phyloP scores from a whole-genome alignment of 1,140 invertebrate species.

The Elymnias hypermnestra region DNA sequence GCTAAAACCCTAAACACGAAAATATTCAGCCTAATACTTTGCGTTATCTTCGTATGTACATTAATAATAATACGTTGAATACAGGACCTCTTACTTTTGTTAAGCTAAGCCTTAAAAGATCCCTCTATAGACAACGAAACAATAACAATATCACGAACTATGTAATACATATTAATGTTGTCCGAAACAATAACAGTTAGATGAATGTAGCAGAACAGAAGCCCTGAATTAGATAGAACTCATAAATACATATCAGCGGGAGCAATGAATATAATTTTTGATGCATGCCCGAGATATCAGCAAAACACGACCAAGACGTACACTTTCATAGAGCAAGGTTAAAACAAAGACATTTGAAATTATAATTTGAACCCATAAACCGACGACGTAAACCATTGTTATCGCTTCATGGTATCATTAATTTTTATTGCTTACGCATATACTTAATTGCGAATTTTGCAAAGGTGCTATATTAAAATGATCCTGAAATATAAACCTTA shows the following conservation, averaged over 20 bases:
- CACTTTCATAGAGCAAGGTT: conserved; percentile 27
- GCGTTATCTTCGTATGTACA: too few relatives aligned
- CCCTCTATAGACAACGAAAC: too few relatives aligned
- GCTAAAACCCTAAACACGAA: too few relatives aligned
- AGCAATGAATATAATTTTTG: conserved; percentile 12
- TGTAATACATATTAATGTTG: too few relatives aligned
- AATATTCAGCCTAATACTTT: too few relatives aligned
- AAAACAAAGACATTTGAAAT: conserved; percentile 37
- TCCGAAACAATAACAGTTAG: too few relatives aligned
- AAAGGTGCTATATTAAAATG: neutral
- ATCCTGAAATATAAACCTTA: too few relatives aligned
- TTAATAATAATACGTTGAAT: too few relatives aligned
- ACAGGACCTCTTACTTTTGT: too few relatives aligned
- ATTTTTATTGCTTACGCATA: conserved; percentile 11
- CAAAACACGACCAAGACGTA: conserved; percentile 24
- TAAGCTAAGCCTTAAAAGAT: too few relatives aligned
- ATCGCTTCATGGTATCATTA: conserved; percentile 16
- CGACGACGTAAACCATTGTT: conserved; percentile 16
- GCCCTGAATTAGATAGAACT: conserved; percentile 7
- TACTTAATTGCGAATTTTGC: conserved; percentile 1
- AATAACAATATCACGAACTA: too few relatives aligned
- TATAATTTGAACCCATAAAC: conserved; percentile 33
- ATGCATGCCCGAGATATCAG: conserved; percentile 33
- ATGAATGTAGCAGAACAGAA: too few relatives aligned
- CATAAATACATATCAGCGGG: conserved; percentile 4